Evolutionary conservation across 2,888 invertebrate species (phyloP).

Genomic region (Eumerus sabulonum): DNA sequence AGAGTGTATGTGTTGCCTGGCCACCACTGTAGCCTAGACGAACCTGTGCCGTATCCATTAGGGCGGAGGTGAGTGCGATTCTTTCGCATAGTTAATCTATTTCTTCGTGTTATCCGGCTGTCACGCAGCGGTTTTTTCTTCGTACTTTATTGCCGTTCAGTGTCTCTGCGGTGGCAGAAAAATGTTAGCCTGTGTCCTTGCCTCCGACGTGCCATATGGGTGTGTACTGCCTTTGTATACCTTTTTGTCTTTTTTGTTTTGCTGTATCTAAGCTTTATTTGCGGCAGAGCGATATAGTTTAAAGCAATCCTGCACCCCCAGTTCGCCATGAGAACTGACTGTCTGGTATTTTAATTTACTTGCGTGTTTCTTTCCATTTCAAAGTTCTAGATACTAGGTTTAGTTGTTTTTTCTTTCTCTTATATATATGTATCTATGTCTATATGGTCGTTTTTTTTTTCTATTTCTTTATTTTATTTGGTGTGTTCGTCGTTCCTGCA

Average conservation of each 20-base stretch:
- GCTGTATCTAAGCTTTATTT: slow-evolving; percentile 36
- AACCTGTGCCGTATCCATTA: slow-evolving; percentile 8
- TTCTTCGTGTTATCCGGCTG: slow-evolving; percentile 45
- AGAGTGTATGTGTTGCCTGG: neutral
- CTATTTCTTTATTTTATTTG: neutral
- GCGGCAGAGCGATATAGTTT: slow-evolving; percentile 25
- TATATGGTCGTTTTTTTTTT: too few relatives aligned
- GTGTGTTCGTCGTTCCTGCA: slow-evolving; percentile 9
- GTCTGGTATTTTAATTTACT: slow-evolving; percentile 59
- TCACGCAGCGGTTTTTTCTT: slow-evolving; percentile 42
- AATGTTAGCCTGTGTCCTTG: slow-evolving; percentile 26
- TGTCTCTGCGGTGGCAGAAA: slow-evolving; percentile 33
- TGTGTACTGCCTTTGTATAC: slow-evolving; percentile 13
- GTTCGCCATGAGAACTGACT: slow-evolving; percentile 38
- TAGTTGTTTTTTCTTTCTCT: too few relatives aligned
- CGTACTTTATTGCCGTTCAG: slow-evolving; percentile 24
- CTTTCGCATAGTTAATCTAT: slow-evolving; percentile 42
- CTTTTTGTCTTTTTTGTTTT: slow-evolving; percentile 15
- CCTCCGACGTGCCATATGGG: slow-evolving; percentile 39
- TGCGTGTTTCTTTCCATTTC: slow-evolving; percentile 54
- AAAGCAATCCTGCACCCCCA: slow-evolving; percentile 11
- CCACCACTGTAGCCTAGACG: slow-evolving; percentile 4
- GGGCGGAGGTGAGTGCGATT: slow-evolving; percentile 9
- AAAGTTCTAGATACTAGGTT: slow-evolving; percentile 30
- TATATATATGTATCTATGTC: too few relatives aligned